phyloP scores from a whole-genome alignment of 2,797 vertebrate genomes.

The Helicolenus hilgendorfi region DNA sequence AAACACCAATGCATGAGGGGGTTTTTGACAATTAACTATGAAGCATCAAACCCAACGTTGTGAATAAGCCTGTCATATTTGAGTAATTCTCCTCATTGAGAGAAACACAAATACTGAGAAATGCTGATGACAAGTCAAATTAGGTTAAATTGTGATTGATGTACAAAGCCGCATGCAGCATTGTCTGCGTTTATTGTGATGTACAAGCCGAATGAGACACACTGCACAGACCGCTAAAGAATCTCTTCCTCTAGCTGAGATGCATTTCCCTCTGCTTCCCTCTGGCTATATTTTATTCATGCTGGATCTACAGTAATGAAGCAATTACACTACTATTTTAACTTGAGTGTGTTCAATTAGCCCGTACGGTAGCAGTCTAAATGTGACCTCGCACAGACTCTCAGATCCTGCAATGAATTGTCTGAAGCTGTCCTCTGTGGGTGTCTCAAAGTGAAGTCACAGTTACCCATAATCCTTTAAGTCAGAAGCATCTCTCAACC shows the following conservation, averaged over 20 bases:
- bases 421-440: constrained; percentile 32
- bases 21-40: not conserved
- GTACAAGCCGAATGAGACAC: not conserved
- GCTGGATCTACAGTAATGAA: constrained; percentile 37
- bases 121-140: constrained; percentile 17
- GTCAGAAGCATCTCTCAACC: constrained; percentile 5
- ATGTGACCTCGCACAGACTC: constrained; percentile 31
- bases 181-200: constrained; percentile 3
- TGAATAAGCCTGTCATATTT: not conserved
- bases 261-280: not conserved
- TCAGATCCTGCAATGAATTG: constrained; percentile 18
- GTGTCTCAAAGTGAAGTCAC: constrained; percentile 21
- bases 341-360: constrained; percentile 48
- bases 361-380: not conserved
- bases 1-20: not conserved
- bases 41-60: not conserved
- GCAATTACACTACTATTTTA: constrained; percentile 31
- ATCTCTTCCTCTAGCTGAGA: not conserved
- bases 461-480: constrained; percentile 36
- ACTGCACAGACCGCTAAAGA: not conserved
- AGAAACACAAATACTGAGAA: constrained; percentile 4
- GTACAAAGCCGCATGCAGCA: not conserved
- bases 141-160: not conserved
- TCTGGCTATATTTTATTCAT: constrained; percentile 31
- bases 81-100: not conserved